Evolutionary conservation across 2,888 invertebrate genomes (phyloP), one percentile per base, ranked within the genome.

Genomic region (Dorcus parallelipipedus): DNA sequence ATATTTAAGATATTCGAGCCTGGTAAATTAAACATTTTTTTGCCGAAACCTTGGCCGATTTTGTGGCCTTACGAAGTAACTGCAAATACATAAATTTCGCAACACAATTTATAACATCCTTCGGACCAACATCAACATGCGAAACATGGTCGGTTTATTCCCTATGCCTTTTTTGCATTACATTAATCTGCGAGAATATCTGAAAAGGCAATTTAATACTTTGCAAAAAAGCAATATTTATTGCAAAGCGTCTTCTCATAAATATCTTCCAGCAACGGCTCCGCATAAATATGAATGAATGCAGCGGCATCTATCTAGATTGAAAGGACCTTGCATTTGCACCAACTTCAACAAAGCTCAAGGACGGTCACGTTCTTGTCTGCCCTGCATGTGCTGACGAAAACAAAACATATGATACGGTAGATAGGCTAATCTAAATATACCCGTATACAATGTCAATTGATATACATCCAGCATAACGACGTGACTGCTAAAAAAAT

Each of bases 341-440:
- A 49, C 49, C 49, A 33, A 23, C 49, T 38, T 33, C 9, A 48
- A 33, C 49, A 49, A 38, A 33, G 38, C 39, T 38, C 60, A 60
- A 60, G 60, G 60, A 42, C 56, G 51, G 60, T 60, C 60, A 60
- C 60, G 60, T 60, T 52, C 23, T 45, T 9, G 38, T 49, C 49
- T 52, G 33, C 47, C 49, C 50, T 47, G 50, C 42, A 51, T 52
- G 43, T 52, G 56, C 48, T 49, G 49, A 53, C 49, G 33, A 49
- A 38, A 33, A 49, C 49, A 49, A 33, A 17, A 38, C 49, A 49
- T 38, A 20, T 49, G 49, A 38, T 33, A 49, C 20, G 49, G 14
- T 14, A 49, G 38, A 38, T 38, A 49, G 33, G 49, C 14, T 49
- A 49, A 33, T 38, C 49, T 38, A 26, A 33, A 9, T 23, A 33